phyloP scores from a whole-genome alignment of 2,888 invertebrate species.

The Trachelus iudaicus region DNA sequence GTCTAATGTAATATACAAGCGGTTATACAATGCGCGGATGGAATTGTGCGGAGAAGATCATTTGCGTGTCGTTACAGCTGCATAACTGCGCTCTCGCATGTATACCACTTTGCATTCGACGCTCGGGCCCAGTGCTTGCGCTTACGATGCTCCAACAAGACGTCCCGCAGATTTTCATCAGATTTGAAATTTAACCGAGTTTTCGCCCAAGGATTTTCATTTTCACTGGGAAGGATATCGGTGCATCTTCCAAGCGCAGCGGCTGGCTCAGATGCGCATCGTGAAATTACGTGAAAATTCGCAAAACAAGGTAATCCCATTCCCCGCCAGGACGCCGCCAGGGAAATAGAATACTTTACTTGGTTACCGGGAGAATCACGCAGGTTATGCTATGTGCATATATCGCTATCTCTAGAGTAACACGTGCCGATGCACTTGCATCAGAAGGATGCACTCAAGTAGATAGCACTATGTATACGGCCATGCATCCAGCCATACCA shows the following conservation, averaged over 20 bases:
- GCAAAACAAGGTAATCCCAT: background rate
- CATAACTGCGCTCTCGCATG: background rate
- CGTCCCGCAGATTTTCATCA: background rate
- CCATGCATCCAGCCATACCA: background rate
- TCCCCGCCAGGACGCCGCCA: background rate
- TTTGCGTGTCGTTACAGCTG: conserved; percentile 38
- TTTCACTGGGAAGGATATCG: background rate
- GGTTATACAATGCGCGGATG: background rate
- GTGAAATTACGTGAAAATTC: background rate
- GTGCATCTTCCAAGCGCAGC: background rate
- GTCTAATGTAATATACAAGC: conserved; percentile 14
- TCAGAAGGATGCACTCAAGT: background rate
- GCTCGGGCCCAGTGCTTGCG: background rate
- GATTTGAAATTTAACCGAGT: background rate
- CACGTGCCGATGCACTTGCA: background rate
- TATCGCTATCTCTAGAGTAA: background rate
- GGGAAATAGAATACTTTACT: background rate
- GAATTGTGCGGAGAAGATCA: conserved; percentile 23
- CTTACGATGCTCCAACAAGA: background rate
- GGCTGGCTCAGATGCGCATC: background rate
- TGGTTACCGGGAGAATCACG: background rate
- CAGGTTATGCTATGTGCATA: background rate
- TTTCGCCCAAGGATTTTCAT: background rate
- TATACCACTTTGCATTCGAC: background rate
- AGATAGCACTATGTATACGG: background rate